Percentiles rank a stretch among this genome's conserved stretches.
Conservation (phyloP, 2,888 invertebrate genomes). For the Cenopis cana region DNA sequence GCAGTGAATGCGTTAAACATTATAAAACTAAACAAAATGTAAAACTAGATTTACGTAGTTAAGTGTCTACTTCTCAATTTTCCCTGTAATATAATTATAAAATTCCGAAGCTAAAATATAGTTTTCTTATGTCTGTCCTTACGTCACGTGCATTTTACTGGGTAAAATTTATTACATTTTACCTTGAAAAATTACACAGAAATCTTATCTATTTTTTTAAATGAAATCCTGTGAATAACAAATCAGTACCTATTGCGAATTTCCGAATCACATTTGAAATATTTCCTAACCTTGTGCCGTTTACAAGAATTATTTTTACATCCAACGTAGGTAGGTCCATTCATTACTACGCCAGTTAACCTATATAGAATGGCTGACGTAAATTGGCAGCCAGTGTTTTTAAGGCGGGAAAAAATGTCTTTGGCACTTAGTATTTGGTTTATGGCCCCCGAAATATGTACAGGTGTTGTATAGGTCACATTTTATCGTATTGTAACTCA, state of each 20-base stretch:
- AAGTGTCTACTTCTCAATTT: no score
- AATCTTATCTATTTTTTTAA: neutral
- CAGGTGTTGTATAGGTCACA: neutral
- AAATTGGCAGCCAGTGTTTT: constrained; percentile 2
- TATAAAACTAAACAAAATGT: no score
- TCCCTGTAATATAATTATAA: no score
- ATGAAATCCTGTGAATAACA: neutral
- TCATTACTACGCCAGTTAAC: constrained; percentile 37
- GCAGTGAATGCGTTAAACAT: no score
- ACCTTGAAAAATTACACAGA: neutral
- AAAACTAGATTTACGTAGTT: no score
- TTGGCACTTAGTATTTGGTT: neutral
- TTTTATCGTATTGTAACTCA: neutral
- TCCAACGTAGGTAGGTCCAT: constrained; percentile 24
- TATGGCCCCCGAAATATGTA: neutral
- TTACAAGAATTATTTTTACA: constrained; percentile 37
- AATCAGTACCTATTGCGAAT: constrained; percentile 19
- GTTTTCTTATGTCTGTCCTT: neutral
- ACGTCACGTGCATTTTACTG: neutral
- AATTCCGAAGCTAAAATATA: neutral
- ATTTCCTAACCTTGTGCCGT: constrained; percentile 35
- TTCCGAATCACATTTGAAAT: constrained; percentile 11
- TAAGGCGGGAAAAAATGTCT: neutral
- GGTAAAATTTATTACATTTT: neutral
- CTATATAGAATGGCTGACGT: constrained; percentile 22